Evolutionary conservation across 2,797 vertebrate species (phyloP).

Genomic region (Cirrhinus mrigala): DNA sequence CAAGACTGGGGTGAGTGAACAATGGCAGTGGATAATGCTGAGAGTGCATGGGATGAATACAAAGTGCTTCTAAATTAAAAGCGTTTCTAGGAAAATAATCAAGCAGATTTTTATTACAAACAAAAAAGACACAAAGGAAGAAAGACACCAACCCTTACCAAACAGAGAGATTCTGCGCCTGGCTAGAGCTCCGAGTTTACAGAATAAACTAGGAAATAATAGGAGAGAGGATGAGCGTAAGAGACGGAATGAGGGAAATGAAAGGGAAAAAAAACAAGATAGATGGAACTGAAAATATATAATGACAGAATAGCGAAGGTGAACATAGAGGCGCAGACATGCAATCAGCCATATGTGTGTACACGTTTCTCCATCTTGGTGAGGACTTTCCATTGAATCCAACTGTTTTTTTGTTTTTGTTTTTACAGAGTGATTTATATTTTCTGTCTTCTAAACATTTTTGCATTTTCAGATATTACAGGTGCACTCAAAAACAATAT

Average conservation of each 20-base stretch:
- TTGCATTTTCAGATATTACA: neutral
- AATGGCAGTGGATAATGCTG: slow-evolving; percentile 23
- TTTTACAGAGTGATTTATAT: neutral
- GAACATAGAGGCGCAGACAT: slow-evolving; percentile 59
- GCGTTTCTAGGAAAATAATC: slow-evolving; percentile 3
- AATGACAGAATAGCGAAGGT: slow-evolving; percentile 22
- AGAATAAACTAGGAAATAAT: slow-evolving; percentile 76
- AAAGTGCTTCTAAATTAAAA: slow-evolving; percentile 24
- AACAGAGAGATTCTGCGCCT: slow-evolving; percentile 75
- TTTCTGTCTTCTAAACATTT: neutral
- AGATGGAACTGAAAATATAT: slow-evolving; percentile 37
- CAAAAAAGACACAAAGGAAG: slow-evolving; percentile 8
- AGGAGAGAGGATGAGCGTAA: slow-evolving; percentile 37
- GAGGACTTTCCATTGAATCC: neutral
- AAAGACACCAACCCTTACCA: slow-evolving; percentile 70
- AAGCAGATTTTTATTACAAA: slow-evolving; percentile 4
- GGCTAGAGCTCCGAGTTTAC: slow-evolving; percentile 75
- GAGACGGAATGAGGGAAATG: slow-evolving; percentile 29
- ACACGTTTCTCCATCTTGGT: neutral
- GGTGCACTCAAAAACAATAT: neutral
- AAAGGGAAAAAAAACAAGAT: slow-evolving; percentile 45
- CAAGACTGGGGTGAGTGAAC: slow-evolving; percentile 29
- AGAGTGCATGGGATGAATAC: slow-evolving; percentile 19
- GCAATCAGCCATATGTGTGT: neutral
- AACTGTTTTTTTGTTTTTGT: neutral